Conservation (phyloP, 2,888 invertebrate genomes). For the Chelonus formosanus region DNA sequence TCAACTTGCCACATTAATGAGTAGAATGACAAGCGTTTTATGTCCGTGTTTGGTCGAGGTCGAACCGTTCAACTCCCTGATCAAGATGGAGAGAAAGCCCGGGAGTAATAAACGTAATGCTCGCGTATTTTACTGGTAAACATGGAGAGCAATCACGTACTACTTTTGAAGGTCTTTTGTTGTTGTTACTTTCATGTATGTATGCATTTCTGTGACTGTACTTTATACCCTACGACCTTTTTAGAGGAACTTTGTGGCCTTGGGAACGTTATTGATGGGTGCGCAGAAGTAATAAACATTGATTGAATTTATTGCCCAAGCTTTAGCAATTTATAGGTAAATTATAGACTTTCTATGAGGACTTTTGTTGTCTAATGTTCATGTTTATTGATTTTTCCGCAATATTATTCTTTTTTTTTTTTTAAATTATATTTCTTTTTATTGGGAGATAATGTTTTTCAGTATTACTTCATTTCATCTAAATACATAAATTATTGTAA, state of each 20-base stretch:
- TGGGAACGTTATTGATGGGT: constrained; percentile 14
- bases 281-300: constrained; percentile 20
- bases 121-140: neutral
- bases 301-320: constrained; percentile 23
- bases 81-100: constrained; percentile 42
- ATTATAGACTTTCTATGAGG: constrained; percentile 5
- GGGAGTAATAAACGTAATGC: constrained; percentile 28
- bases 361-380: neutral
- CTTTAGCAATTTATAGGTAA: constrained; percentile 1
- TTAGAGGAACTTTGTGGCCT: constrained; percentile 1
- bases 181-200: constrained; percentile 1
- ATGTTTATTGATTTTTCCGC: neutral
- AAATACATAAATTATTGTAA: neutral
- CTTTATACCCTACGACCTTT: constrained; percentile 17
- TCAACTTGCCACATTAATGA: neutral
- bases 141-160: constrained; percentile 15
- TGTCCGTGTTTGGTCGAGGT: constrained; percentile 38
- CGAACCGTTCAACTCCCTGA: constrained; percentile 48
- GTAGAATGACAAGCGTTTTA: constrained; percentile 8
- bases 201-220: neutral
- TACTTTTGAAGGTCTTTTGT: constrained; percentile 15
- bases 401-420: constrained; percentile 1
- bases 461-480: neutral
- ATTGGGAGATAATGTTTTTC: no score
- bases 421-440: neutral